Evolutionary conservation across 2,113 vertebrate species (phyloP), one percentile per base, ranked within the genome.

Genomic region (Gambusia holbrooki): DNA sequence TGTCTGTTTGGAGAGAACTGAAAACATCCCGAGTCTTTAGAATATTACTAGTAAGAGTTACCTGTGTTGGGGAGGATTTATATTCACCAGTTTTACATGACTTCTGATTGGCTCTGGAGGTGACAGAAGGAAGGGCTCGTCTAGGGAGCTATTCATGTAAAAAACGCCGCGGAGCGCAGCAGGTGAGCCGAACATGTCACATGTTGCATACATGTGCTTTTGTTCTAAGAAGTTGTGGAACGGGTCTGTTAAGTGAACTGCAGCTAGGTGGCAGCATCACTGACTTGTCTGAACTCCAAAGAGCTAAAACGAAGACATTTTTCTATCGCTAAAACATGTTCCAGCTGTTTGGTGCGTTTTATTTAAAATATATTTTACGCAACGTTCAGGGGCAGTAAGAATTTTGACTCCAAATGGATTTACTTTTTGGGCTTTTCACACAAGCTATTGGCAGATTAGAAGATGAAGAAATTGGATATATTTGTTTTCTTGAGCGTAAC

Each of bases 401-500:
- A 12, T 45, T 75, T 69, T 84, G 9, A 71, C 15, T 29, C 42
- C 48, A 33, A 69, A 68, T 62, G 62, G 5, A 45, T 28, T 62
- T 66, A 25, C 25, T 17, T 48, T 0, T 73, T 73, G 62, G 42
- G 42, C 77, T 74, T 79, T 58, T 72, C 27, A 72, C 10, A 29
- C n/a, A 45, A 51, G 40, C 62, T 69, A 25, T 33, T 77, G 54
- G 40, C 27, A 64, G 32, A 77, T 42, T 42, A 42, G 40, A 79
- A 65, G n/a, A 65, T 70, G 13, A 73, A 71, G 8, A 62, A 73
- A 33, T 72, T 62, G 17, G 42, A 62, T 25, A 27, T 28, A 62
- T 78, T 5, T 89, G 61, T 66, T 77, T 63, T 83, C 71, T 88
- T 72, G 25, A 80, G 76, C 22, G 71, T 72, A 28, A 25, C 74